These are phyloP conservation scores for Prietella phreatophila DNA, from an alignment of 2,113 vertebrate species.

Conservation along the genomic window DNA sequence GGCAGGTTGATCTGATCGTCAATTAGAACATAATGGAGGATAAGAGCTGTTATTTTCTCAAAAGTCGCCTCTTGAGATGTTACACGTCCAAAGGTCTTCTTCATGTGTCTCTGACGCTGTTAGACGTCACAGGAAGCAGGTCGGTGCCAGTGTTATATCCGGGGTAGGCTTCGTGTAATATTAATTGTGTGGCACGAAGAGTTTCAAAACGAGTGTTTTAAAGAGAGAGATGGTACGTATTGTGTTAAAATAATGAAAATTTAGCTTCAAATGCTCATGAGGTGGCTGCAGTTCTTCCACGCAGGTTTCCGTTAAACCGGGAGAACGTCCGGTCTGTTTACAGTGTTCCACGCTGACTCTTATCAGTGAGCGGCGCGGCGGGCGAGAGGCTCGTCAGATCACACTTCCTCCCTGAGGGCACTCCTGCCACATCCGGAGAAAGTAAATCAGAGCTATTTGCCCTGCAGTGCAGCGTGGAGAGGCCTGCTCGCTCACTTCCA, in stretches of 20 bases:
- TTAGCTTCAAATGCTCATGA: no score
- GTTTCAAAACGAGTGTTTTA: not conserved
- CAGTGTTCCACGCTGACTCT: constrained; percentile 43
- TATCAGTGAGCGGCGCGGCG: constrained; percentile 56
- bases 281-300: not conserved
- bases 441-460: constrained; percentile 63
- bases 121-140: no score
- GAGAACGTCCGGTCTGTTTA: constrained; percentile 36
- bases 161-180: not conserved
- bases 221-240: not conserved
- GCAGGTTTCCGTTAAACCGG: not conserved
- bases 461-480: constrained; percentile 54
- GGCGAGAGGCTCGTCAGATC: constrained; percentile 53
- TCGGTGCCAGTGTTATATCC: not conserved
- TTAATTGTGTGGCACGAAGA: not conserved
- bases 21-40: not conserved
- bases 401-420: constrained; percentile 50
- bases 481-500: constrained; percentile 63
- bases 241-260: not conserved
- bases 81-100: no score
- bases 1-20: no score
- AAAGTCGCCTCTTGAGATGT: not conserved
- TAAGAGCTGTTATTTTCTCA: not conserved
- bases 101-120: not conserved
- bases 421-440: constrained; percentile 61